phyloP scores from a whole-genome alignment of 2,113 vertebrate species.

The Chrysemys picta region DNA sequence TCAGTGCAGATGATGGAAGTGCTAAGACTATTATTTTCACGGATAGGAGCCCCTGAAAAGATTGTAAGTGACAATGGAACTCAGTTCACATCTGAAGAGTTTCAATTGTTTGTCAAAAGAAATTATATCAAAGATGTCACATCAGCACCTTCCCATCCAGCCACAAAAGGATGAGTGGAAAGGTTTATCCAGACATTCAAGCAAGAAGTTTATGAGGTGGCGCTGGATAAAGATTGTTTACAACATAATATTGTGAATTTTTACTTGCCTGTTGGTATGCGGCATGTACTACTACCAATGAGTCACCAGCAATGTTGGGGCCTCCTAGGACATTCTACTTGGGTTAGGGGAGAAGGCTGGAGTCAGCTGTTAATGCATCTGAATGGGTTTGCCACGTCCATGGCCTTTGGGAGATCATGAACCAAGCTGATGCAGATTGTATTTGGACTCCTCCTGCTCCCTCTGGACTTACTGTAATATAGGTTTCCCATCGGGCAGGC shows the following conservation, averaged over 20 bases:
- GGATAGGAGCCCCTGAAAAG: slow-evolving; percentile 38
- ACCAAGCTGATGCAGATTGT: background rate
- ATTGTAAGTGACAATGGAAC: slow-evolving; percentile 46
- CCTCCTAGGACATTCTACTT: background rate
- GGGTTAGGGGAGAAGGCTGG: background rate
- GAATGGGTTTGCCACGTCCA: background rate
- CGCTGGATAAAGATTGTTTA: slow-evolving; percentile 39
- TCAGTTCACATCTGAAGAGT: slow-evolving; percentile 53
- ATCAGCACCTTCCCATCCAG: slow-evolving; percentile 20
- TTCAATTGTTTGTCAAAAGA: slow-evolving; percentile 39
- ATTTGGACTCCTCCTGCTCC: background rate
- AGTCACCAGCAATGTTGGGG: slow-evolving; percentile 38
- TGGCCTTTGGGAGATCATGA: background rate
- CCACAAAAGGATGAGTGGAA: background rate
- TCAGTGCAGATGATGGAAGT: slow-evolving; percentile 56
- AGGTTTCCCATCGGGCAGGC: background rate
- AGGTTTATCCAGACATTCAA: slow-evolving; percentile 28
- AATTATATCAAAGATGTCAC: background rate
- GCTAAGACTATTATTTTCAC: slow-evolving; percentile 57
- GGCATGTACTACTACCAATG: slow-evolving; percentile 46
- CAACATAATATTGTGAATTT: slow-evolving; percentile 18
- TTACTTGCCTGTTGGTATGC: slow-evolving; percentile 19
- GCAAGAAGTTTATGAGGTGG: slow-evolving; percentile 52
- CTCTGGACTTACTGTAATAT: background rate
- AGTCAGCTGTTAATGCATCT: background rate